Percentiles rank a stretch among this genome's conserved stretches.
Conservation (phyloP, 2,888 invertebrate species). For the Drosophila sordidapex region DNA sequence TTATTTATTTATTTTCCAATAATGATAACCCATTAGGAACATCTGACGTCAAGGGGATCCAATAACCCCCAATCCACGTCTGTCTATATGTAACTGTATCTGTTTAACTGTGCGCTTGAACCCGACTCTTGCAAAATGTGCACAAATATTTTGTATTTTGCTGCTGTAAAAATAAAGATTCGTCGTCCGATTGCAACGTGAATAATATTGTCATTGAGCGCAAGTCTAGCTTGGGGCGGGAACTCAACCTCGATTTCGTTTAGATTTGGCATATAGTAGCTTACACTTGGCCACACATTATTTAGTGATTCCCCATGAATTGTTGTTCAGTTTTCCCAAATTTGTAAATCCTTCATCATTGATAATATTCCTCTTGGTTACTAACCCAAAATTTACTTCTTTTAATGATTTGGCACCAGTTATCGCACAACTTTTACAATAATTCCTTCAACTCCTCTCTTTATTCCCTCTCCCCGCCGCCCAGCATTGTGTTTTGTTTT, state of each 20-base stretch:
- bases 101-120: constrained; percentile 38
- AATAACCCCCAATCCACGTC: constrained; percentile 1
- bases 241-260: not conserved
- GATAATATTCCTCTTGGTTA: not conserved
- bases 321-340: not conserved
- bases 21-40: constrained; percentile 38
- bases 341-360: not conserved
- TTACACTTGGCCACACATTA: not conserved
- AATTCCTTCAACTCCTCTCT: not conserved
- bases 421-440: constrained; percentile 21
- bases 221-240: not conserved
- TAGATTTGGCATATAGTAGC: not conserved
- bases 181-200: constrained; percentile 8
- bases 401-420: constrained; percentile 1
- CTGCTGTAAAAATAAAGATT: not conserved
- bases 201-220: constrained; percentile 8
- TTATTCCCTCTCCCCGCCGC: too few relatives aligned
- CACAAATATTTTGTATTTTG: constrained; percentile 48
- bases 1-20: constrained; percentile 37
- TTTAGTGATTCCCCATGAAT: not conserved
- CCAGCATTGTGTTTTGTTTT: constrained; percentile 30
- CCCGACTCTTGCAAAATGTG: constrained; percentile 33
- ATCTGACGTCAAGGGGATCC: constrained; percentile 30
- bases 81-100: constrained; percentile 8
- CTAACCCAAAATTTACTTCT: constrained; percentile 7